Evolutionary conservation across 2,113 vertebrate species (phyloP), one percentile per base, ranked within the genome.

Genomic region (Microcebus lehilahytsara): DNA sequence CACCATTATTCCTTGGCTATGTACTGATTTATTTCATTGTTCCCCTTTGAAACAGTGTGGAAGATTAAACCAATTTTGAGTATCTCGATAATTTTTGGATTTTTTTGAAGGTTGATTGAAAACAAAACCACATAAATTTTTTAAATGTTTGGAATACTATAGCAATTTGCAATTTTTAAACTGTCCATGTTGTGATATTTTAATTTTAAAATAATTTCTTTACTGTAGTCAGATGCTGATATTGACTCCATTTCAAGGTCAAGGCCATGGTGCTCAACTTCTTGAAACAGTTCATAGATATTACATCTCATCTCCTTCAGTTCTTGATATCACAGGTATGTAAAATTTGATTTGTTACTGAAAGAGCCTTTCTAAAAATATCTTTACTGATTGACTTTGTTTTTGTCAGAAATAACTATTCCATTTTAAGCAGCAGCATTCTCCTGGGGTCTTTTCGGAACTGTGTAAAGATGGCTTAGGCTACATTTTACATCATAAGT

Each of bases 301-400:
- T 97, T 99, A 99, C 97, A 99, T 99, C 98, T 98, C 99, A 91
- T 98, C 99, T 93, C 99, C 99, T 97, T 99, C 99, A 97, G 99
- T 99, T 96, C 99, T 99, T 99, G 99, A 99, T 98, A 99, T 99
- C 98, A 99, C 99, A 98, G 99, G 99, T 99, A 98, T 80, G 96
- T 97, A 83, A 96, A 81, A 84, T 89, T 93, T 91, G n/a, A 89
- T 96, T 97, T 92, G 74, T 74, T 96, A 74, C n/a, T 90, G 32
- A 85, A 96, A 95, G 74, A 93, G 8, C 34, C 58, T 86, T 96
- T 89, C 53, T 92, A 67, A 88, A 85, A 80, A 75, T 83, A 12
- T 77, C 49, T 77, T 92, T 60, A 72, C 13, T 87, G n/a, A 32
- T 80, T 69, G 32, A 81, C 87, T 86, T 49, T 71, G 2, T 32